Conservation (phyloP, 2,797 vertebrate genomes). For the Semotilus atromaculatus region DNA sequence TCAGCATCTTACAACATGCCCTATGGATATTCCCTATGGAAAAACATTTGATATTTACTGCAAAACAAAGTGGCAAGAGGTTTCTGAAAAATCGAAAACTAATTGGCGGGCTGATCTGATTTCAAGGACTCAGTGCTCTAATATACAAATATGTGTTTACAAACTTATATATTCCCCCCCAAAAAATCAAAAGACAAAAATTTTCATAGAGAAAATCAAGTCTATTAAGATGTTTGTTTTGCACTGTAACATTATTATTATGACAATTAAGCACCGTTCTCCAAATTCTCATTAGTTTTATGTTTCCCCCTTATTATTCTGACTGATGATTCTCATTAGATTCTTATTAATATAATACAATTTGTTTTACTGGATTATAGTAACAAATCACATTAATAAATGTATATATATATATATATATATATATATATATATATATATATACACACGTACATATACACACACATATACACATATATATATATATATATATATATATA, state of each 20-base stretch:
- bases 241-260: neutral
- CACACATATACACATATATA: no score
- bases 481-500: no score
- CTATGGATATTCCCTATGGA: neutral
- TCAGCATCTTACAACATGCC: neutral
- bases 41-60: neutral
- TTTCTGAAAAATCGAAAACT: neutral
- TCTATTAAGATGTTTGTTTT: neutral
- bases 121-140: neutral
- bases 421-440: no score
- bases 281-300: neutral
- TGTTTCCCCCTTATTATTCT: neutral
- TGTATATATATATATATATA: no score
- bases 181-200: neutral
- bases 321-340: slow-evolving; percentile 2
- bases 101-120: neutral
- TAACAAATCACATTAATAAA: neutral
- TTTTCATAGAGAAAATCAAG: neutral
- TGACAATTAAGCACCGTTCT: neutral
- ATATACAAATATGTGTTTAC: neutral
- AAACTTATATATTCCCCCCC: neutral
- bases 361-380: neutral
- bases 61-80: neutral
- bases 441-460: no score
- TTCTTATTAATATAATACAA: neutral